These are phyloP conservation scores for Sebastes cheni DNA, from an alignment of 2,797 vertebrate species.

Conservation along the genomic window DNA sequence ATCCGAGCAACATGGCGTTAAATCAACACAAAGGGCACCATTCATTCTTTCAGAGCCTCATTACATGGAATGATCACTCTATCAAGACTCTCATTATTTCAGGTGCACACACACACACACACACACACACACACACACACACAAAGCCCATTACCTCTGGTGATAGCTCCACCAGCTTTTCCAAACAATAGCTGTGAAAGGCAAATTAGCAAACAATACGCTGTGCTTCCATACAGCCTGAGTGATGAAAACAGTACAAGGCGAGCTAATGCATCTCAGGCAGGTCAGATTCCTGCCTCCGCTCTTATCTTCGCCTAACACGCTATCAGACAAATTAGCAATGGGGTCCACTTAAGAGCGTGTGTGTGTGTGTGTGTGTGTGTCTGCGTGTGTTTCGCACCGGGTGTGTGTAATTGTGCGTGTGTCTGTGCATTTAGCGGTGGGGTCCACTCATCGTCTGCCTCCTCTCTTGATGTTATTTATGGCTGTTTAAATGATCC, in stretches of 20 bases:
- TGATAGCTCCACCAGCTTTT: conserved; percentile 39
- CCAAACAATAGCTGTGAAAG: conserved; percentile 60
- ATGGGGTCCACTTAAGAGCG: conserved; percentile 62
- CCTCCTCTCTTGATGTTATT: conserved; percentile 75
- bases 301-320: conserved; percentile 75
- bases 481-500: conserved; percentile 78
- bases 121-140: conserved; percentile 8
- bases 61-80: conserved; percentile 61
- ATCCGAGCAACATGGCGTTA: conserved; percentile 17
- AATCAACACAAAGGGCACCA: conserved; percentile 52
- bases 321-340: conserved; percentile 80
- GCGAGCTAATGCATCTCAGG: conserved; percentile 63
- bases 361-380: not conserved
- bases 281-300: conserved; percentile 66
- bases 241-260: conserved; percentile 67
- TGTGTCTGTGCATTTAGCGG: conserved; percentile 38
- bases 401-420: conserved; percentile 1
- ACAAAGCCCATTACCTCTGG: conserved; percentile 36
- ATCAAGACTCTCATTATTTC: conserved; percentile 48
- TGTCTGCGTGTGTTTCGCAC: not conserved
- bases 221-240: conserved; percentile 34
- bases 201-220: conserved; percentile 72
- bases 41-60: conserved; percentile 50
- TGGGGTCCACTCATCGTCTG: conserved; percentile 61
- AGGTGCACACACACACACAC: not conserved